A percentile compares a stretch with the other conserved stretches of the same genome.
Conservation (phyloP, 2,113 vertebrate species). For the Entosphenus tridentatus region DNA sequence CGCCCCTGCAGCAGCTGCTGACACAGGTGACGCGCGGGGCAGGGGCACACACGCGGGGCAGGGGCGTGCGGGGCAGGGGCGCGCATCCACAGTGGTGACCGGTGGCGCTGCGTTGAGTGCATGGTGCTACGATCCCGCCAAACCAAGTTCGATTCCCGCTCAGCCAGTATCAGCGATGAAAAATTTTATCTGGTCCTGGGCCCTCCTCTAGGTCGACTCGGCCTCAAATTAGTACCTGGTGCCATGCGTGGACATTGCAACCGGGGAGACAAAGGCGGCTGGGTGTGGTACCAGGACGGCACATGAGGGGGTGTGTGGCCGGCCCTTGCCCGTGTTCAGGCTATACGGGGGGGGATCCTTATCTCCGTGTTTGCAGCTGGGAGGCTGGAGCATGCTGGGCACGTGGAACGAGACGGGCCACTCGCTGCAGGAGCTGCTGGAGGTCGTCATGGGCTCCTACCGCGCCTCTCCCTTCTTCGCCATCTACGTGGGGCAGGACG, state of each 20-base stretch:
- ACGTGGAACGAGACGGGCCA: slow-evolving; percentile 28
- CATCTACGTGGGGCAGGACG: slow-evolving; percentile 62
- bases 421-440: slow-evolving; percentile 59
- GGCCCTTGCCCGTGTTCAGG: background rate
- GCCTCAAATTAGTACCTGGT: background rate
- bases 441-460: slow-evolving; percentile 40
- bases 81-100: too few relatives aligned
- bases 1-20: slow-evolving; percentile 52
- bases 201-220: background rate
- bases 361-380: slow-evolving; percentile 29
- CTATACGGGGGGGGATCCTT: too few relatives aligned
- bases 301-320: background rate
- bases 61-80: background rate
- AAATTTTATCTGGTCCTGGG: background rate
- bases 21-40: slow-evolving; percentile 27
- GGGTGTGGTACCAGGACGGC: background rate
- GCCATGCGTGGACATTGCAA: background rate
- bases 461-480: slow-evolving; percentile 70
- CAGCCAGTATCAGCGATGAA: background rate
- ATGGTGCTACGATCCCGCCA: too few relatives aligned
- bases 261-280: background rate
- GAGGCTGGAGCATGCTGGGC: slow-evolving; percentile 59
- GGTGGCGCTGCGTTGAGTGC: too few relatives aligned
- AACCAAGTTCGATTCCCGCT: too few relatives aligned
- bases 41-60: background rate